Evolutionary conservation across 2,888 invertebrate species (phyloP), one percentile per base, ranked within the genome.

Genomic region (Macroteleia sp.): DNA sequence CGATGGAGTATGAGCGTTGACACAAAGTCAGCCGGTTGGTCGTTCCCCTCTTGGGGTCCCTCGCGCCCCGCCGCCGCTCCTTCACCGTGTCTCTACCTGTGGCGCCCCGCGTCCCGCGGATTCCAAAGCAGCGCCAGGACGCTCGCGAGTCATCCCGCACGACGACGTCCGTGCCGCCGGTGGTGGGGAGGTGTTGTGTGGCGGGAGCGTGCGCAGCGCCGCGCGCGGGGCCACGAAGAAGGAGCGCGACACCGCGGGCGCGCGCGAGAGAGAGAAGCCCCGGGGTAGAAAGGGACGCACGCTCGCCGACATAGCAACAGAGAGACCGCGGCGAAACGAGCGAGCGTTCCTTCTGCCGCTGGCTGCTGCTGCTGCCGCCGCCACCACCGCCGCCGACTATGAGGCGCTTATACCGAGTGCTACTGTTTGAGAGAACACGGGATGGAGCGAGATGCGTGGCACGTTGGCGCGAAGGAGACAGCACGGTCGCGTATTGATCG

Each of bases 261-360:
- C 50, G 61, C 34, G 46, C 34, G 59, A 66, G 62, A 77, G 67
- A 64, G 82, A 81, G 80, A 73, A 52, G 75, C 76, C 78, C 81
- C 74, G 82, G 80, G 78, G 79, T 79, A 41, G 64, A 64, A 30
- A 52, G 34, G 17, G 64, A 64, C 64, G 52, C 32, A 81, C 81
- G 82, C 80, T 82, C 85, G 86, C 89, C 87, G 87, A 90, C 90
- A 90, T 90, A 89, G 90, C 89, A 91, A 90, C 90, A 90, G 90
- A 88, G 89, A 89, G 89, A 85, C 89, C 85, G 88, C 85, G 88
- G 83, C 84, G 84, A n/a, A n/a, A n/a, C 86, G 87, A 88, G 86
- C 85, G 84, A 56, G 83, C 85, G 69, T 80, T 78, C 79, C 78
- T 56, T 67, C 69, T 62, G 56, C 70, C 61, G 73, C 64, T 66